Evolutionary conservation across 2,797 vertebrate genomes (phyloP), one percentile per base, ranked within the genome.

Genomic region (Anolis apletophallus): DNA sequence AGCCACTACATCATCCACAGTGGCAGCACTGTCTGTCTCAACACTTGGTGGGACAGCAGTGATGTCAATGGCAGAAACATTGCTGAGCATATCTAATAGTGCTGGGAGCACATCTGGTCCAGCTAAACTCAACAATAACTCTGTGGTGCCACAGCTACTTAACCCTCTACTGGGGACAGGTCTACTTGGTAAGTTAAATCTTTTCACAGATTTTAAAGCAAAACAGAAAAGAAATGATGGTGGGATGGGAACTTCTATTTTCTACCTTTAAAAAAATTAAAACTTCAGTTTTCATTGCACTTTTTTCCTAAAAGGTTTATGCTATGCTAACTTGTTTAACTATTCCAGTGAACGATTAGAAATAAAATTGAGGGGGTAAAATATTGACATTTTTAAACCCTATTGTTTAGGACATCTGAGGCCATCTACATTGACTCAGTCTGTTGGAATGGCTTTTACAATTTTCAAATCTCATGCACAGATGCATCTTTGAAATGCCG

Each of bases 111-210:
- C 95, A 90, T 88, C 96, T 91, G 96, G 94, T 92, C 97, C 97
- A 93, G 96, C 97, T 95, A 96, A 98, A 96, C 95, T 97, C 97
- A 95, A 93, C 96, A 96, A 61, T 94, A 96, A 94, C 95, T 94
- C 96, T 90, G 96, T 97, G 97, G 96, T 97, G 95, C 97, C 98
- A 91, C 98, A 98, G 97, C 98, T 98, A 95, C 97, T 97, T 93
- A 97, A 97, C 96, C 96, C 97, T 93, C 96, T 97, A 52, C 96
- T 97, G 96, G 96, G 96, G 92, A 96, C 97, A 2, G 96, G 96
- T 91, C 96, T 97, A 93, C 96, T 97, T 83, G 97, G 97, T 97
- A 91, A 97, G 97, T 96, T 93, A 85, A 1, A 91, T 88, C 93
- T 94, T 90, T 88, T 91, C 96, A 94, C 95, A 95, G 88, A 94